Evolutionary conservation across 2,113 vertebrate genomes (phyloP).

Genomic region (Tinamus guttatus): DNA sequence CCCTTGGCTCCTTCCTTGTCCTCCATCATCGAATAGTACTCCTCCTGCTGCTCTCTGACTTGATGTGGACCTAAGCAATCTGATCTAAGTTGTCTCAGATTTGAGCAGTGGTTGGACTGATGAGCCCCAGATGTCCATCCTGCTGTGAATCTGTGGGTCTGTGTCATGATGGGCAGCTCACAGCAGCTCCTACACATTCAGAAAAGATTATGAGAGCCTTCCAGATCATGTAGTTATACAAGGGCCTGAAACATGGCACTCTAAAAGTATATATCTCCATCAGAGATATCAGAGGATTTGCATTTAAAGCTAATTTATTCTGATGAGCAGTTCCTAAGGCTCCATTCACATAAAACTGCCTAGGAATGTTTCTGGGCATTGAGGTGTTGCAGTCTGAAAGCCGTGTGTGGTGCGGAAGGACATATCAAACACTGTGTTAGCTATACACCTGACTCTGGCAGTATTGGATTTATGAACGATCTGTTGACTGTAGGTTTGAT

Average conservation of each 20-base stretch:
- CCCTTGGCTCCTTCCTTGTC: not conserved
- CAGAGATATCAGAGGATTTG: not conserved
- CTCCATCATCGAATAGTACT: rapidly evolving
- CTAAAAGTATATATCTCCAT: not conserved
- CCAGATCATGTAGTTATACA: not conserved
- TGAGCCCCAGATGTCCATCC: not conserved
- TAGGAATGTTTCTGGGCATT: not conserved
- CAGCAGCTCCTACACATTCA: not conserved
- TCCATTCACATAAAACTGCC: not conserved
- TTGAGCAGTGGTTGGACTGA: not conserved
- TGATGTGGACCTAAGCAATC: not conserved
- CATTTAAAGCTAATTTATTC: not conserved
- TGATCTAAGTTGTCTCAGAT: not conserved
- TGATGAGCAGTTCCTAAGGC: not conserved
- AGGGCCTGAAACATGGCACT: not conserved
- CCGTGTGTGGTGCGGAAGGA: no score
- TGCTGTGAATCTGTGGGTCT: not conserved
- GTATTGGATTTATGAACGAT: no score
- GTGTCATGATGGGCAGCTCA: not conserved
- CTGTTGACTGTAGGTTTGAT: no score
- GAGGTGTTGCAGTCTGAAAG: not conserved
- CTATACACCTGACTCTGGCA: no score
- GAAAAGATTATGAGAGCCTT: not conserved
- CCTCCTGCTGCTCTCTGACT: not conserved
- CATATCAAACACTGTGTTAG: no score